Evolutionary conservation across 2,797 vertebrate species (phyloP).

Genomic region (Diplodus puntazzo): DNA sequence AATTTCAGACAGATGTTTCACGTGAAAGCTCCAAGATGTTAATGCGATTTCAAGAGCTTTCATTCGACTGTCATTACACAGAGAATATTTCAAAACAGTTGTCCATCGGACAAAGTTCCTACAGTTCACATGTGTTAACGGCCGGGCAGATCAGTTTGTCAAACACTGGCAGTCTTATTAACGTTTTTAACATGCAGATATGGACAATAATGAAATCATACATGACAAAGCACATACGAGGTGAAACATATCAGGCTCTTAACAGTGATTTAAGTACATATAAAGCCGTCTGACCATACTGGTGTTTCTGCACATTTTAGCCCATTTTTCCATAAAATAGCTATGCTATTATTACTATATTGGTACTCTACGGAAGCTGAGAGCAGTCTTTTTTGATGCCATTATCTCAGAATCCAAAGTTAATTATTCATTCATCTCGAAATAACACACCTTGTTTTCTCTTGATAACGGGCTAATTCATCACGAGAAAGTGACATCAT

Average conservation of each 20-base stretch:
- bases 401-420: no score
- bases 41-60: slow-evolving; percentile 11
- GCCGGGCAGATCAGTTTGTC: not conserved
- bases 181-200: slow-evolving; percentile 34
- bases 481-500: no score
- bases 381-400: no score
- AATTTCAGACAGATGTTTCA: slow-evolving; percentile 61
- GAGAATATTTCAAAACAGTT: slow-evolving; percentile 23
- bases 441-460: no score
- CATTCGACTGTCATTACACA: slow-evolving; percentile 9
- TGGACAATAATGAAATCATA: slow-evolving; percentile 4
- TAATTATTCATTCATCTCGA: no score
- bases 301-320: slow-evolving; percentile 15
- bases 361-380: no score
- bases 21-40: slow-evolving; percentile 15
- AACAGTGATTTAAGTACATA: not conserved
- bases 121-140: not conserved
- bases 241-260: slow-evolving; percentile 7
- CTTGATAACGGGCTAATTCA: no score
- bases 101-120: slow-evolving; percentile 8
- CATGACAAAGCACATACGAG: slow-evolving; percentile 14
- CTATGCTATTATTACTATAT: not conserved
- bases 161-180: not conserved
- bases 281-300: slow-evolving; percentile 2
- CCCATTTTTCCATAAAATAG: not conserved